These are phyloP conservation scores for Butorides virescens DNA, from an alignment of 2,113 vertebrate genomes.

Conservation along the genomic window DNA sequence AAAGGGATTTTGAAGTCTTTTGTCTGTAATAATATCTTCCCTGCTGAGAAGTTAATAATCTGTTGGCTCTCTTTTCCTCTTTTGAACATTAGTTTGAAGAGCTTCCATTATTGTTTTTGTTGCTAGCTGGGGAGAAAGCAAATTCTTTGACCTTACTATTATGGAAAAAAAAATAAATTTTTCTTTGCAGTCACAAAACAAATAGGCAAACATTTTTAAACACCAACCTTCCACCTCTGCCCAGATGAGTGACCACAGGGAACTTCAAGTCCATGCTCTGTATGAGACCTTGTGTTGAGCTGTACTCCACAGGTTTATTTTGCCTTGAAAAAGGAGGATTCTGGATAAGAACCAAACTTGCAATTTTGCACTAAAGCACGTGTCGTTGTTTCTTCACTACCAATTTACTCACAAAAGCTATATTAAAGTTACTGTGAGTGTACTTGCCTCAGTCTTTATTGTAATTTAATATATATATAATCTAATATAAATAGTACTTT, in stretches of 20 bases:
- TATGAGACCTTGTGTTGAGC: not conserved
- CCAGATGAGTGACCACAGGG: not conserved
- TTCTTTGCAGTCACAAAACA: not conserved
- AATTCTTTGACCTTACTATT: constrained; percentile 21
- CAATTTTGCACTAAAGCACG: not conserved
- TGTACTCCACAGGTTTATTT: not conserved
- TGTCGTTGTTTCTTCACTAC: not conserved
- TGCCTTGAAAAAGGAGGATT: not conserved
- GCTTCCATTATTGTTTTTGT: constrained; percentile 53
- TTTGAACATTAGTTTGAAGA: constrained; percentile 54
- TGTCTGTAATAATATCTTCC: constrained; percentile 17
- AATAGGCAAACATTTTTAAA: not conserved
- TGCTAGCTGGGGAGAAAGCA: constrained; percentile 29
- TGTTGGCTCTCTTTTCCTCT: constrained; percentile 28
- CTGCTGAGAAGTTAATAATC: constrained; percentile 61
- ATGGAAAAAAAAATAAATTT: not conserved
- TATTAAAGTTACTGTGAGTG: not conserved
- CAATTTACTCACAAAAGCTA: not conserved
- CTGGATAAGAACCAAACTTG: not conserved
- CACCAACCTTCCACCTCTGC: not conserved
- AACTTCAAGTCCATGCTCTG: not conserved
- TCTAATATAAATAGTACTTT: not conserved
- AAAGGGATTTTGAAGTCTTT: constrained; percentile 30
- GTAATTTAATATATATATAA: not conserved
- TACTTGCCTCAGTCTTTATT: not conserved